Conservation (phyloP, 1,140 invertebrate species). For the Rhopalosiphum padi region DNA sequence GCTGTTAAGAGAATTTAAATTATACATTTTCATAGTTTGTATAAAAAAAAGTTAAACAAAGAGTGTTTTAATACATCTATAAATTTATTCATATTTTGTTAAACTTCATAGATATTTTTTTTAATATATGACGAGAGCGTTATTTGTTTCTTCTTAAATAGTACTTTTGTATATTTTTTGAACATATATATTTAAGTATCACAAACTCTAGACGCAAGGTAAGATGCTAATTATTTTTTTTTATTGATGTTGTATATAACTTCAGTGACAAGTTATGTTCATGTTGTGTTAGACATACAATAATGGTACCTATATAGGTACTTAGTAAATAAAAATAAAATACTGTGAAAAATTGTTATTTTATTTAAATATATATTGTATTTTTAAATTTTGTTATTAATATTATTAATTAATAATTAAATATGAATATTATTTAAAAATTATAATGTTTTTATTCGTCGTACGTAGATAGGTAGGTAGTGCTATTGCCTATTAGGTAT, state of each 20-base stretch:
- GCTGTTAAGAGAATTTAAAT: neutral
- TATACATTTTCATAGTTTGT: neutral
- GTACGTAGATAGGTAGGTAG: no score
- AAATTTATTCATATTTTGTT: neutral
- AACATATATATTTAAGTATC: neutral
- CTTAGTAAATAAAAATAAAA: neutral
- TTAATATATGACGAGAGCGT: neutral
- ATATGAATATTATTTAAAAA: no score
- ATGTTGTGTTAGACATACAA: neutral
- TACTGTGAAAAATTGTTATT: neutral
- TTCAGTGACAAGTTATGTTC: neutral
- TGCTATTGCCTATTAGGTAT: no score
- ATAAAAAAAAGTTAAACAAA: neutral
- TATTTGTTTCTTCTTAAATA: neutral
- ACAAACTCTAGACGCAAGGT: neutral
- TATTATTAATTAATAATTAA: no score
- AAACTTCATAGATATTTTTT: neutral
- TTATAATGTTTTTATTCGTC: no score
- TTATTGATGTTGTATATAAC: neutral
- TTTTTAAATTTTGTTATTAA: no score
- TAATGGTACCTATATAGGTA: neutral
- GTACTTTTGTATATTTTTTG: neutral
- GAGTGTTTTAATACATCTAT: neutral
- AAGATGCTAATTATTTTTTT: neutral
- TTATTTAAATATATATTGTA: no score